Base-by-base conservation (phyloP, 1,140 invertebrate species). In the Thaumatotibia leucotreta region DNA sequence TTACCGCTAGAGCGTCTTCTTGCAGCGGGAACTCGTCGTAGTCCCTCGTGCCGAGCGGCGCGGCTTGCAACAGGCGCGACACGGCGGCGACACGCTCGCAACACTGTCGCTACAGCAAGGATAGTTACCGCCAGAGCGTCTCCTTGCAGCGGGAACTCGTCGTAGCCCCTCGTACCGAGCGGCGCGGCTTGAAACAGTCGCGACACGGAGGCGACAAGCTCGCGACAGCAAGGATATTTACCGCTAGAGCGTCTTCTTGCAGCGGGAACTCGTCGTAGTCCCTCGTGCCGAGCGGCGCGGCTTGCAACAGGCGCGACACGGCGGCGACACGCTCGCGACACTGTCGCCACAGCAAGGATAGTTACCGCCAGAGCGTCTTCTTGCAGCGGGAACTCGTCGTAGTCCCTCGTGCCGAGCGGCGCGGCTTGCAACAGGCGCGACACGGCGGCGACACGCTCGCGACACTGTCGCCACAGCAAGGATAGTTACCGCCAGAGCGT, bases 21-120 rank as follows among this genome's bases (percentile, higher is more conserved):
- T 96, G 94, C 70, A 91, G 89, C 27, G 91, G 84, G 75, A 95
- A 94, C 32, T 94, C 85, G 73, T 95, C 94, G 81, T 93, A 95
- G 75, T 94, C 93, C 61, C 92, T 91, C 0, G 93, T 93, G 72
- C 82, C 91, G 0, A 95, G 84, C 14, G 93, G 93, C 24, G 88
- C 75, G 24, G 92, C 87, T 67, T 92, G 89, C 45, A 93, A 80
- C 35, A 93, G 92, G 66, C 93, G 88, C 20, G 92, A 92, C 10
- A 94, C 89, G 31, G 93, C 91, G 39, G 92, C 91, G 17, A 94
- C 79, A 49, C 92, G 92, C 79, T 93, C 94, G 61, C 94, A 88
- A 4, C 93, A 79, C 69, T 93, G 93, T n/a, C n/a, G n/a, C n/a
- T n/a, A n/a, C n/a, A n/a, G n/a, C n/a, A n/a, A n/a, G n/a, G n/a